These are phyloP conservation scores for Drosophila equinoxialis DNA, from an alignment of 1,140 invertebrate genomes.

Conservation along the genomic window DNA sequence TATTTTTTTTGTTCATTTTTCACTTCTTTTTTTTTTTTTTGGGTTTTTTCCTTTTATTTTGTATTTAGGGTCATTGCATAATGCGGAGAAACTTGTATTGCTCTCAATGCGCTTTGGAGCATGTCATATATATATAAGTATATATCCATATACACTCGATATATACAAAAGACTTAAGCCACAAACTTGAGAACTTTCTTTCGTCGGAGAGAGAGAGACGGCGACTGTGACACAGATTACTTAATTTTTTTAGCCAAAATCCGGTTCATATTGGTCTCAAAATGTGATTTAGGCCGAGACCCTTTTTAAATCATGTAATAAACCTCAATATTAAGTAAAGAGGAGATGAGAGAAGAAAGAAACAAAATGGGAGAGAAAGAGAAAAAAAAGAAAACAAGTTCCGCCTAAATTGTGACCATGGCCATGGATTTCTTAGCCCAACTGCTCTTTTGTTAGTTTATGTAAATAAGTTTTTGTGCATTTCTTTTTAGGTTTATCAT, in stretches of 20 bases:
- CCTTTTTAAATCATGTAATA: conserved; percentile 70
- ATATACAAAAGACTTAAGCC: conserved; percentile 55
- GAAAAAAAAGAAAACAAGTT: conserved; percentile 64
- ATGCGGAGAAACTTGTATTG: conserved; percentile 76
- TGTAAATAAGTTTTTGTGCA: conserved; percentile 51
- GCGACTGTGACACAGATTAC: conserved; percentile 52
- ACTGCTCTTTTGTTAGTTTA: conserved; percentile 54
- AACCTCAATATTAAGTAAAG: conserved; percentile 48
- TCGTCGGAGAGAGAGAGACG: conserved; percentile 2
- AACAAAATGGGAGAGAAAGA: neutral
- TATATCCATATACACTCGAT: conserved; percentile 6
- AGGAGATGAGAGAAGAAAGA: conserved; percentile 10
- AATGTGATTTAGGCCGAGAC: conserved; percentile 44
- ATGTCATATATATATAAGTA: conserved; percentile 62
- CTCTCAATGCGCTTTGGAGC: conserved; percentile 71
- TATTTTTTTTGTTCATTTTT: conserved; percentile 69
- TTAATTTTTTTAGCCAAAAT: conserved; percentile 52
- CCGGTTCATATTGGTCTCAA: conserved; percentile 45
- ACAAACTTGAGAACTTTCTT: conserved; percentile 76
- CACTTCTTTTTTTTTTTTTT: conserved; percentile 67
- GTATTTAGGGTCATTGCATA: conserved; percentile 77
- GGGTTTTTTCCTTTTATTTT: conserved; percentile 7
- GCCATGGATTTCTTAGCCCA: conserved; percentile 72
- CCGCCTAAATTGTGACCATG: conserved; percentile 78
- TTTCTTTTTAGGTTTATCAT: conserved; percentile 26